Conservation (phyloP, 1,140 invertebrate genomes). For the Propsilocerus akamusi region DNA sequence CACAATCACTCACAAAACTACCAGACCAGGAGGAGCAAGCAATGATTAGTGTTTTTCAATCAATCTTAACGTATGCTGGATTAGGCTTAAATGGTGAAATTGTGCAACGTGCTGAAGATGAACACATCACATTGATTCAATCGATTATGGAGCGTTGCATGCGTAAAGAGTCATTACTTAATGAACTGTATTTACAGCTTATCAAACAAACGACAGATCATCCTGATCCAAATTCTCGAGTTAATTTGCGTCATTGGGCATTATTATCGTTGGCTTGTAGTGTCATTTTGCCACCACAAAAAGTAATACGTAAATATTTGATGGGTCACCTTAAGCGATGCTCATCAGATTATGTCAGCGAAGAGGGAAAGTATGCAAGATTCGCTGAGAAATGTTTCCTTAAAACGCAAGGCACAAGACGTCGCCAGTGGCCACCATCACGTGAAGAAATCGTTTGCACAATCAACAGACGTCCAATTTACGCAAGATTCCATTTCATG, state of each 20-base stretch:
- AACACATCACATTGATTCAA: constrained; percentile 76
- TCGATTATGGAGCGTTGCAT: constrained; percentile 76
- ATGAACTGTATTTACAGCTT: constrained; percentile 82
- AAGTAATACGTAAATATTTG: constrained; percentile 70
- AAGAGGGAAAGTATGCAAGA: constrained; percentile 86
- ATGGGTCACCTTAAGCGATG: constrained; percentile 78
- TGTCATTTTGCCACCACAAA: constrained; percentile 67
- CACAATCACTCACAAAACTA: constrained; percentile 64
- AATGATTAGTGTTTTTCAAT: constrained; percentile 59
- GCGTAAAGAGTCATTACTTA: constrained; percentile 69
- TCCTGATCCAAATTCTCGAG: constrained; percentile 73
- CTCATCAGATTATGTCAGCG: constrained; percentile 70
- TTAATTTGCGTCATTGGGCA: constrained; percentile 83
- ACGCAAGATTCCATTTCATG: constrained; percentile 82
- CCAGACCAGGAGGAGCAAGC: constrained; percentile 74
- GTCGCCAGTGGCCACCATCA: constrained; percentile 81
- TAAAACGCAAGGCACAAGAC: constrained; percentile 44
- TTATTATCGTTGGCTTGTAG: constrained; percentile 74
- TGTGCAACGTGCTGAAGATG: constrained; percentile 46
- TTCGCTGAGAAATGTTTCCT: constrained; percentile 56
- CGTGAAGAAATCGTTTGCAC: constrained; percentile 85
- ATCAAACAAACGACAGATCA: constrained; percentile 86
- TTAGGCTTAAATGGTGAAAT: constrained; percentile 45
- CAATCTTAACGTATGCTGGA: constrained; percentile 63
- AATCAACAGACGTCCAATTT: constrained; percentile 74